Evolutionary conservation across 1,140 invertebrate species (phyloP), one percentile per base, ranked within the genome.

Genomic region (Nylanderia fulva): DNA sequence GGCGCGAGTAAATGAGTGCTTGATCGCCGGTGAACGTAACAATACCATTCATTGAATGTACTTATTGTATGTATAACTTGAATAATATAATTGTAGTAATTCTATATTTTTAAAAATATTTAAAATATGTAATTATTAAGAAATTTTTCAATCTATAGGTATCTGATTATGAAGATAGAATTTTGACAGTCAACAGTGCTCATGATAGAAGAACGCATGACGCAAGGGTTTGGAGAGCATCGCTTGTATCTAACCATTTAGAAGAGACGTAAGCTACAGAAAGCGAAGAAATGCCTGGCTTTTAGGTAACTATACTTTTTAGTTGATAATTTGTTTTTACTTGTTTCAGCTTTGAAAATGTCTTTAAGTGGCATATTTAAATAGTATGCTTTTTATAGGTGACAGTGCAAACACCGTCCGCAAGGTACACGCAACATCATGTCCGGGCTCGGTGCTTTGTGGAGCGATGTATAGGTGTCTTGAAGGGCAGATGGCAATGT

Each of bases 181-280:
- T 69, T 48, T 48, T 69, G 6, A 27, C 21, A 3, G 1, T 29
- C 1, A 69, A 48, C 29, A 8, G 6, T 52, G 42, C 66, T 0
- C 24, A 69, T n/a, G 42, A 24, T 69, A 24, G 66, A 48, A 48
- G 66, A 52, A 69, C 42, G 1, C 66, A 69, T 1, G 42, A 69
- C 9, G 42, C 66, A 1, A 48, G 66, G n/a, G 24, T 68, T 48
- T 69, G 66, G 42, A 66, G n/a, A 66, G 66, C 66, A n/a, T 69
- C 66, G 18, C 24, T 1, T 27, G 8, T 69, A 48, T 69, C 21
- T 9, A 48, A 45, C n/a, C 66, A 69, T 69, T n/a, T 69, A 15
- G 4, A 48, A 48, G 42, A 69, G 9, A 66, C 39, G 63, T 66
- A 69, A 2, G 21, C 18, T 29, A 2, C 18, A 27, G 66, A 42